Conservation (phyloP, 2,888 invertebrate genomes). For the Criorhina ranunculi region DNA sequence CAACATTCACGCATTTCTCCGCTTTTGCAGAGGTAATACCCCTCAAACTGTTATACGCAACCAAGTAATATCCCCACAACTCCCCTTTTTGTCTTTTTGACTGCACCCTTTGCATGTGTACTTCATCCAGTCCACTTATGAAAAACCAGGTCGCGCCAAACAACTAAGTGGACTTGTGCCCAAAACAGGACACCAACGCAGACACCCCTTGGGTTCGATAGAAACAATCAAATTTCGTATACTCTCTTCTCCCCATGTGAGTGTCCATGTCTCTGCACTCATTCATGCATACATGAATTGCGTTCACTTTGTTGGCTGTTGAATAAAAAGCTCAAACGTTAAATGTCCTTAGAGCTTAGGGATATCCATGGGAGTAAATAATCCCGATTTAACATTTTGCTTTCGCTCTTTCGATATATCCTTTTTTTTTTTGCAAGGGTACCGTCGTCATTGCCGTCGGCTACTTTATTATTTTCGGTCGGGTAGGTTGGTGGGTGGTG, state of each 20-base stretch:
- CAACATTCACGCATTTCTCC: conserved; percentile 20
- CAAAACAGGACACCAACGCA: conserved; percentile 22
- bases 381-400: conserved; percentile 76
- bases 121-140: not conserved
- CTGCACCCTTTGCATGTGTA: conserved; percentile 29
- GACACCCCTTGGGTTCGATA: conserved; percentile 63
- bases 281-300: conserved; percentile 63
- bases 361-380: conserved; percentile 70
- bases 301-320: conserved; percentile 69
- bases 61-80: conserved; percentile 2
- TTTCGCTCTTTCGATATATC: conserved; percentile 72
- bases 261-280: conserved; percentile 51
- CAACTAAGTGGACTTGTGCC: conserved; percentile 28
- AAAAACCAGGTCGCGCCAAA: conserved; percentile 69
- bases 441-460: conserved; percentile 66
- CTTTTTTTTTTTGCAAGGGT: conserved; percentile 31
- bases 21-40: conserved; percentile 33
- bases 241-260: conserved; percentile 24
- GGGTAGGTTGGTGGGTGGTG: conserved; percentile 20
- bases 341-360: conserved; percentile 75
- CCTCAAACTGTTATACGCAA: conserved; percentile 72
- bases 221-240: conserved; percentile 51
- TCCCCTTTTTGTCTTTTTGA: conserved; percentile 1
- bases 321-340: conserved; percentile 77
- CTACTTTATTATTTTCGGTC: conserved; percentile 71